phyloP scores from a whole-genome alignment of 2,113 vertebrate genomes.

The Ivindomyrus marchei region DNA sequence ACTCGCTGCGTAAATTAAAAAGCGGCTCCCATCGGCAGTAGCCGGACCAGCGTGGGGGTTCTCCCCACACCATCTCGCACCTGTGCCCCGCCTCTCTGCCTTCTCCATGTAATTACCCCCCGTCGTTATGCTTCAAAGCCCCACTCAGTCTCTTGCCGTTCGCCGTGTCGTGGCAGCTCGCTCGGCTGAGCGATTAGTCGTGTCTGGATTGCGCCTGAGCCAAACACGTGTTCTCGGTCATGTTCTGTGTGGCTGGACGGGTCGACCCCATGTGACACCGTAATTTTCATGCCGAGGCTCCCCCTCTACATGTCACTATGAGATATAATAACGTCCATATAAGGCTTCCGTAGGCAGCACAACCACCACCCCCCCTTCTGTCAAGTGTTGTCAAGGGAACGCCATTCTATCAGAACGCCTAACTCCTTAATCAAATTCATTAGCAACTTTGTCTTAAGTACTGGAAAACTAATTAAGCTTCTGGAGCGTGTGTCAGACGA shows the following conservation, averaged over 20 bases:
- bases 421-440: slow-evolving; percentile 37
- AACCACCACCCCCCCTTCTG: neutral
- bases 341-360: neutral
- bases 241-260: neutral
- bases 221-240: neutral
- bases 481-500: slow-evolving; percentile 28
- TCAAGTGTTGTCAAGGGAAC: slow-evolving; percentile 18
- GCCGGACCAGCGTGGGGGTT: neutral
- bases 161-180: neutral
- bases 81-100: neutral
- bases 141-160: neutral
- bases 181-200: neutral
- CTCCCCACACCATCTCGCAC: neutral
- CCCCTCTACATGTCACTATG: neutral
- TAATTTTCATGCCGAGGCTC: neutral
- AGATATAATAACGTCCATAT: neutral
- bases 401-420: slow-evolving; percentile 26
- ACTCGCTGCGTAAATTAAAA: slow-evolving; percentile 26
- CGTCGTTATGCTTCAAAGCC: neutral
- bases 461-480: slow-evolving; percentile 33
- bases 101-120: slow-evolving; percentile 2
- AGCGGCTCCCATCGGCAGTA: neutral
- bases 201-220: neutral
- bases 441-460: slow-evolving; percentile 29
- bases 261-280: neutral